Evolutionary conservation across 1,140 invertebrate species (phyloP).

Genomic region (Drosophila ohnishii): DNA sequence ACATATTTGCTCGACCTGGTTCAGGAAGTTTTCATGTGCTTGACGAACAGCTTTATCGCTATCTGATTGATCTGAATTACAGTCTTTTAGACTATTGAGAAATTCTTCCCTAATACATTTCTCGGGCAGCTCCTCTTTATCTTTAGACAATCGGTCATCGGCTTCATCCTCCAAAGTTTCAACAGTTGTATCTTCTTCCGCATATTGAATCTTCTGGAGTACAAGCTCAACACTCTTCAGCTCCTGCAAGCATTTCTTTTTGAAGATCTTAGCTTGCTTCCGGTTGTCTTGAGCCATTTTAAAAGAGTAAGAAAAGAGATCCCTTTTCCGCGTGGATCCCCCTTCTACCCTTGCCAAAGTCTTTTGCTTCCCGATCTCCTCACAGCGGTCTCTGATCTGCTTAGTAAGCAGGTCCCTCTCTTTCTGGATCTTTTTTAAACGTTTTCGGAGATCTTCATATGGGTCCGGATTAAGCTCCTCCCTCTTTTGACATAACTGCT

Average conservation of each 20-base stretch:
- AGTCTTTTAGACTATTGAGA: too few relatives aligned
- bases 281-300: neutral
- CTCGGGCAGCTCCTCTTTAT: too few relatives aligned
- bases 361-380: neutral
- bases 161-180: neutral
- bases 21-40: too few relatives aligned
- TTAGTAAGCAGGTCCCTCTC: neutral
- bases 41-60: too few relatives aligned
- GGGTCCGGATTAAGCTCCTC: rapidly evolving
- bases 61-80: too few relatives aligned
- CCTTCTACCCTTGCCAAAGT: neutral
- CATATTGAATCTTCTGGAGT: neutral
- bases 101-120: too few relatives aligned
- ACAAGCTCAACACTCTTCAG: neutral
- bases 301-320: neutral
- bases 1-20: too few relatives aligned
- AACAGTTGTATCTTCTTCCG: neutral
- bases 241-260: neutral
- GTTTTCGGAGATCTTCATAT: neutral
- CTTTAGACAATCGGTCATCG: too few relatives aligned
- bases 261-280: neutral
- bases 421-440: neutral
- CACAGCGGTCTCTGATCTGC: neutral
- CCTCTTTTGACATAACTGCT: neutral
- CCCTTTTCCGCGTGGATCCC: neutral